Evolutionary conservation across 2,888 invertebrate genomes (phyloP).

Genomic region (Yponomeuta cagnagella): DNA sequence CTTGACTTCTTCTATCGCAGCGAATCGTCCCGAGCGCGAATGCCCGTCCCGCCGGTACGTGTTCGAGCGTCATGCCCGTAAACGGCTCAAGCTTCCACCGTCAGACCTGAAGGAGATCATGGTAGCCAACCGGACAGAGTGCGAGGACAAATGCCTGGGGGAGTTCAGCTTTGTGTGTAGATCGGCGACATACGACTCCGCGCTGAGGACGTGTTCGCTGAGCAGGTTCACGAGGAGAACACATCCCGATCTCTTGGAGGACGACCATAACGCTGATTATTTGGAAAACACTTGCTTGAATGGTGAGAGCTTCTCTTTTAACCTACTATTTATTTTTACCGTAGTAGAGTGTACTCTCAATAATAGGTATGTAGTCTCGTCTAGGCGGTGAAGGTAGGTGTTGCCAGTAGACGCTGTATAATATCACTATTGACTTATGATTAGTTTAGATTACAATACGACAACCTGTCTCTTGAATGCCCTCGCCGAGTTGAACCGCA

Average conservation of each 20-base stretch:
- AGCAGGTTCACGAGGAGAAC: slow-evolving; percentile 90
- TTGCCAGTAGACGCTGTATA: too few relatives aligned
- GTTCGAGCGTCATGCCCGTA: slow-evolving; percentile 90
- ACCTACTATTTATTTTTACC: neutral
- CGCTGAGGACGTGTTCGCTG: slow-evolving; percentile 85
- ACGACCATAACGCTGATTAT: slow-evolving; percentile 92
- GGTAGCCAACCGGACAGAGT: slow-evolving; percentile 90
- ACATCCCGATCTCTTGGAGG: slow-evolving; percentile 88
- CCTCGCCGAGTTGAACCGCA: too few relatives aligned
- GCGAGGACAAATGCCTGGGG: slow-evolving; percentile 92
- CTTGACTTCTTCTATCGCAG: slow-evolving; percentile 28
- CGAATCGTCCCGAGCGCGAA: slow-evolving; percentile 90
- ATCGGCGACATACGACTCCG: slow-evolving; percentile 88
- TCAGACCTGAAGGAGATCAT: slow-evolving; percentile 90
- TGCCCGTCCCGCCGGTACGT: slow-evolving; percentile 92
- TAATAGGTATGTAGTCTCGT: too few relatives aligned
- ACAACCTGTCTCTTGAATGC: too few relatives aligned
- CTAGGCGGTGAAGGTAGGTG: too few relatives aligned
- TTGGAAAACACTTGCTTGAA: slow-evolving; percentile 93
- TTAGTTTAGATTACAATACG: too few relatives aligned
- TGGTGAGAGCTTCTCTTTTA: slow-evolving; percentile 66
- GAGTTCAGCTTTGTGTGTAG: slow-evolving; percentile 93
- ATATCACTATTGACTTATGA: too few relatives aligned
- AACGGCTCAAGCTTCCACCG: slow-evolving; percentile 86
- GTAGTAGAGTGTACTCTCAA: neutral